Evolutionary conservation across 2,797 vertebrate species (phyloP), one percentile per base, ranked within the genome.

Genomic region (Nannoperca australis): DNA sequence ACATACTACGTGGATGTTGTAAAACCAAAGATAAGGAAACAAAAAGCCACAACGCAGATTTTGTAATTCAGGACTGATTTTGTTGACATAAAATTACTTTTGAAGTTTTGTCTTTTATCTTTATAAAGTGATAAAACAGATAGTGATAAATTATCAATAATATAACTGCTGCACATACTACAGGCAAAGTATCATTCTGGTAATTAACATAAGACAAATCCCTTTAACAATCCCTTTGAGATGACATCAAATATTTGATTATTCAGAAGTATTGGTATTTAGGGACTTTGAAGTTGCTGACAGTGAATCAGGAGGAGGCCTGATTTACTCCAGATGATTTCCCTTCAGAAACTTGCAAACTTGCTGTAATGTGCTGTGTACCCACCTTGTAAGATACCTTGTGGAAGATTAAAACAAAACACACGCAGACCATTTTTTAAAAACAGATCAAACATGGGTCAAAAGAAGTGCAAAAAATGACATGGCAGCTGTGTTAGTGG

Each of bases 171-270:
- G 34, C 34, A 67, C 15, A 17, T 14, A 51, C n/a, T 59, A 24
- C 14, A 63, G 27, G 9, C 53, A 70, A 68, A 55, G 30, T 18
- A 63, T 44, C 58, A 74, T 44, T 66, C 10, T 62, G 27, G 42
- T 69, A 18, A 42, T 82, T 55, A 40, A 62, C 10, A 47, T 59
- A n/a, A 71, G 32, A 55, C 5, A 78, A 83, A 67, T 79, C 42
- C 14, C 17, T 34, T 76, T 47, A 67, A 67, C 56, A 72, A 64
- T 64, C 34, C 27, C 8, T 68, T 24, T 60, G 40, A 74, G 42
- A 61, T 59, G 44, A 70, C 17, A 55, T 22, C 1, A 34, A 12
- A 45, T 54, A 77, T 49, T 58, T 61, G 32, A 70, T 85, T 40
- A 66, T 47, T 38, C 13, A 68, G 18, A 69, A 42, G 36, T 50